A percentile compares a stretch with the other conserved stretches of the same genome.
Evolutionary conservation across 35 echinoderm and acorn worm species (phyloP).

Genomic region (Chiridota heheva): DNA sequence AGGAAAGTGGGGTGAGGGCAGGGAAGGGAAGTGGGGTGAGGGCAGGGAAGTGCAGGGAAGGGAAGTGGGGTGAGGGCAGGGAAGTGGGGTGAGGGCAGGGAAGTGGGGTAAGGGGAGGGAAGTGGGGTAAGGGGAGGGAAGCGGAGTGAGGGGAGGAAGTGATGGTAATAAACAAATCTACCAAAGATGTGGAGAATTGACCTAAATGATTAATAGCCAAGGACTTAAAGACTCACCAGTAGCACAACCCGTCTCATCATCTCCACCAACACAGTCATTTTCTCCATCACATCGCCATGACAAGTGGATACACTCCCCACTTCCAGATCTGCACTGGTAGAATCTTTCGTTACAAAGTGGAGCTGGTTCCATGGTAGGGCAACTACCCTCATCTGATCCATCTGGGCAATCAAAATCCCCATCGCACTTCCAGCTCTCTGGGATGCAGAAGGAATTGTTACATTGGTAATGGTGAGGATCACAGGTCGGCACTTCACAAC

Average conservation of each 20-base stretch:
- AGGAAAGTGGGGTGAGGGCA: no score
- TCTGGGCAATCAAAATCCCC: conserved; percentile 58
- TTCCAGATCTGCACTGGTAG: conserved; percentile 52
- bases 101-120: neutral
- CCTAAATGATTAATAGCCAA: neutral
- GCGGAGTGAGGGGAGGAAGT: neutral
- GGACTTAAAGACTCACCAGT: conserved; percentile 26
- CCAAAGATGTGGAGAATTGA: neutral
- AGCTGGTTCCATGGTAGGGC: conserved; percentile 28
- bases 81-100: no score
- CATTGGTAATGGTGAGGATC: conserved; percentile 60
- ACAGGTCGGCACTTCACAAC: conserved; percentile 56
- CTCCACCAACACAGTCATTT: conserved; percentile 59
- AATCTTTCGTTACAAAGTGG: conserved; percentile 22
- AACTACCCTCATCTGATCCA: conserved; percentile 61
- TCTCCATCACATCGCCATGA: conserved; percentile 81
- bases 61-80: no score
- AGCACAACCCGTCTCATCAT: conserved; percentile 31
- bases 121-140: neutral
- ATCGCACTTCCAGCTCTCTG: conserved; percentile 35
- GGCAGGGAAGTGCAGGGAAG: no score
- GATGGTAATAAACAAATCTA: neutral
- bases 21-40: no score
- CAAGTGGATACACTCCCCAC: conserved; percentile 62
- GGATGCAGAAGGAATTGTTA: conserved; percentile 53